These are phyloP conservation scores for Ephydatia muelleri DNA, from an alignment of 37 sponge, comb jelly and placozoan genomes.

Conservation along the genomic window DNA sequence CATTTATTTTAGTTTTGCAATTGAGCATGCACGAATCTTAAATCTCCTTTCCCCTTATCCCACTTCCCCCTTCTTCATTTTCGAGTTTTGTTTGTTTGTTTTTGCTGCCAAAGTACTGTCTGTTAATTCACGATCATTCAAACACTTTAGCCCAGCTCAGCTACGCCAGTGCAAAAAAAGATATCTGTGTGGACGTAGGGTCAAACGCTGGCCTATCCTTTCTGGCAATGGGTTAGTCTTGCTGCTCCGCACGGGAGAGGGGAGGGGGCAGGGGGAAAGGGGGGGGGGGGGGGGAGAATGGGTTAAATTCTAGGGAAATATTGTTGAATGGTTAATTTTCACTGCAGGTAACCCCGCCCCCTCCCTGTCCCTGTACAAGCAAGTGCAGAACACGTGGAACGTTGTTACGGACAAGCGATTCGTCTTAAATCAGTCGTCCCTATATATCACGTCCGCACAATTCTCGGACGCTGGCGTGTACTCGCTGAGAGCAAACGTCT, in stretches of 20 bases:
- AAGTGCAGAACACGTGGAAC: neutral
- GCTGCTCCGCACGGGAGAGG: too few relatives aligned
- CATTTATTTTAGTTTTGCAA: too few relatives aligned
- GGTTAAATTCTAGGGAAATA: too few relatives aligned
- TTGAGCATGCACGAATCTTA: too few relatives aligned
- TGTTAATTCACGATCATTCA: too few relatives aligned
- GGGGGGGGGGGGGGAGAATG: too few relatives aligned
- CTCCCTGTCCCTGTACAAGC: neutral
- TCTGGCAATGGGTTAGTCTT: neutral
- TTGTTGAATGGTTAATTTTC: too few relatives aligned
- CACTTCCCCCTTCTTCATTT: too few relatives aligned
- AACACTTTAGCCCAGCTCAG: neutral
- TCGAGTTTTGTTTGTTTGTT: too few relatives aligned
- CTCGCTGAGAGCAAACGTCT: neutral
- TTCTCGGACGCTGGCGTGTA: neutral
- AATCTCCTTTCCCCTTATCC: too few relatives aligned
- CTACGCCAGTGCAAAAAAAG: neutral
- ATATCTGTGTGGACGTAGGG: neutral
- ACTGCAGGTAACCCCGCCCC: neutral
- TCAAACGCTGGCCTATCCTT: neutral
- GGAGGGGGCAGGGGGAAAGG: too few relatives aligned
- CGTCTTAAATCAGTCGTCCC: neutral
- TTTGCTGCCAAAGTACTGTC: too few relatives aligned
- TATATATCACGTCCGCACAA: neutral
- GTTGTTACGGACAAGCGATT: neutral